Evolutionary conservation across 2,797 vertebrate species (phyloP).

Genomic region (Chelmon rostratus): DNA sequence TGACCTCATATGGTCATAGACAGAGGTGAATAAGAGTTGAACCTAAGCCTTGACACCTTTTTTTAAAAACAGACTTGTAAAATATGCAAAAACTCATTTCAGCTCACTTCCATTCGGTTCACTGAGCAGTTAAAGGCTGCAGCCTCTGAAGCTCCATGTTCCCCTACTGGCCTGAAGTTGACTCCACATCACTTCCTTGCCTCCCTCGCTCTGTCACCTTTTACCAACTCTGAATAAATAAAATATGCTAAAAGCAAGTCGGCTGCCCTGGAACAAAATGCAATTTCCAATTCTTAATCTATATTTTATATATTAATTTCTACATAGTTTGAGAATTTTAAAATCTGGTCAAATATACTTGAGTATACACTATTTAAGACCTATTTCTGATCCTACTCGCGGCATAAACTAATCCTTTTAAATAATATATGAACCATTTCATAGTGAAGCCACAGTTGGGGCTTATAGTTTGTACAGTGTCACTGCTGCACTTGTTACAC

Average conservation of each 20-base stretch:
- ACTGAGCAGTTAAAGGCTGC: conserved; percentile 22
- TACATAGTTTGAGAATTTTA: neutral
- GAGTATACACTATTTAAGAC: neutral
- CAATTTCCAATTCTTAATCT: conserved; percentile 9
- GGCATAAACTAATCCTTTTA: neutral
- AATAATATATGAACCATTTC: neutral
- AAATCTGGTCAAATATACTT: neutral
- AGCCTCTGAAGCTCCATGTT: conserved; percentile 25
- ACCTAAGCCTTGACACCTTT: neutral
- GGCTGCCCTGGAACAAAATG: conserved; percentile 4
- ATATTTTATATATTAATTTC: neutral
- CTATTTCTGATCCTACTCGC: neutral
- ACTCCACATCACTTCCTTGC: conserved; percentile 49
- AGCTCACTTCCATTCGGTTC: conserved; percentile 39
- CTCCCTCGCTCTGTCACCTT: conserved; percentile 48
- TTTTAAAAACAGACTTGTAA: conserved; percentile 15
- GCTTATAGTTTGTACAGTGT: neutral
- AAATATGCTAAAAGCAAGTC: conserved; percentile 57
- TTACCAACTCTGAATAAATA: conserved; percentile 59
- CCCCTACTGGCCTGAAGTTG: conserved; percentile 54
- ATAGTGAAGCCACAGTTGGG: conserved; percentile 2
- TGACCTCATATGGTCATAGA: neutral
- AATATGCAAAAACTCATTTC: conserved; percentile 47
- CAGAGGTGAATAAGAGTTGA: neutral
- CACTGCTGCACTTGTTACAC: conserved; percentile 14